Percentiles rank a stretch among this genome's conserved stretches.
Evolutionary conservation across 2,797 vertebrate genomes (phyloP).

Genomic region (Clarias pachynema): DNA sequence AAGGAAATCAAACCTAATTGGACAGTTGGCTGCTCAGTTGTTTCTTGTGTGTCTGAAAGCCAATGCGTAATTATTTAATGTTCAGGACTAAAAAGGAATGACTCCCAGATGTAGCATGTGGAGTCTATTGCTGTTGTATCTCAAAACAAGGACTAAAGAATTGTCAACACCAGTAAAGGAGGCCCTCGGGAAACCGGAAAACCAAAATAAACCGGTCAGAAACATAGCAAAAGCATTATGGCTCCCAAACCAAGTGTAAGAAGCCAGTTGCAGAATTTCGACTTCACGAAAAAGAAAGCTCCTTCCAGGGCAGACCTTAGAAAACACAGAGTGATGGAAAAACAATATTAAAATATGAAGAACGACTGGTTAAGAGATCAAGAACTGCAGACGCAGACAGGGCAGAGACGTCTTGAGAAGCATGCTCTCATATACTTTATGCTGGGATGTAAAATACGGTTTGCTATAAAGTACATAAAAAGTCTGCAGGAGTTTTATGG

Average conservation of each 20-base stretch:
- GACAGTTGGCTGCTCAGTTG: constrained; percentile 14
- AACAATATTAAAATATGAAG: background rate
- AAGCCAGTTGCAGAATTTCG: background rate
- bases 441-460: background rate
- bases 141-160: background rate
- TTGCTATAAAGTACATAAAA: background rate
- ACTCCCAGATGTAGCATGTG: constrained; percentile 28
- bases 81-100: constrained; percentile 13
- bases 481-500: background rate
- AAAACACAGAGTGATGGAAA: background rate
- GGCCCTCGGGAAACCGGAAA: background rate
- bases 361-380: background rate
- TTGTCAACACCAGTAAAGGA: constrained; percentile 10
- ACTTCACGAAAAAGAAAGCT: background rate
- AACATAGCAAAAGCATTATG: background rate
- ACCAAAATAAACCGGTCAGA: background rate
- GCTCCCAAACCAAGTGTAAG: background rate
- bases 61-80: constrained; percentile 7
- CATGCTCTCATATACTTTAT: background rate
- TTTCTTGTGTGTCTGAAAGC: constrained; percentile 8
- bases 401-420: background rate
- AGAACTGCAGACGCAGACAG: background rate
- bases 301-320: background rate
- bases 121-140: constrained; percentile 15
- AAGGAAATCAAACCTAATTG: background rate